Evolutionary conservation across 1,140 invertebrate genomes (phyloP), one percentile per base, ranked within the genome.

Genomic region (Eciton burchellii): DNA sequence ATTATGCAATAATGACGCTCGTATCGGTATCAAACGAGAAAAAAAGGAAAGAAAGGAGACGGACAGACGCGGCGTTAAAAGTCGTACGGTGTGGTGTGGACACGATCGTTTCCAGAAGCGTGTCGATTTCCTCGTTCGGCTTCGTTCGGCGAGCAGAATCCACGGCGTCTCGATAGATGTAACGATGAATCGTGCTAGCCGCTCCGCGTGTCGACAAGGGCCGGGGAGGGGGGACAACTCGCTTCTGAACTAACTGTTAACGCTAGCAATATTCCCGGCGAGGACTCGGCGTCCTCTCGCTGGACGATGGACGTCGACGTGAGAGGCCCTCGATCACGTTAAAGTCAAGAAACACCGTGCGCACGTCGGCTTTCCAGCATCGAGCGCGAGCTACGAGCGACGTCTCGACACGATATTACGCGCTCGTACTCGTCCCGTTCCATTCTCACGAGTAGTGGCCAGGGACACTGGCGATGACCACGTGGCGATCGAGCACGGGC

Each of bases 321-420:
- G 85, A 91, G 89, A 91, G 88, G 62, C 66, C 26, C 90, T 91
- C 89, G 83, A 91, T 91, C 90, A 91, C 86, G 87, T 90, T 90
- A 77, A 87, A 89, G 86, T 87, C 84, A 84, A 89, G 90, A 77
- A 84, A 89, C 82, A 76, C 62, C 57, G 77, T 77, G 71, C 82
- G 82, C 54, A 70, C 52, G 71, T 81, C 66, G 66, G 56, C 49
- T 86, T 47, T 35, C 47, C 12, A 74, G 60, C 60, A 79, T 84
- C 89, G 89, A 88, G 83, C 85, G 83, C 82, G 81, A 88, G 68
- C 29, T 21, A 73, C 24, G 60, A 66, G 66, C 45, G 24, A 45
- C 82, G 56, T 74, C 73, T 82, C 49, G 57, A 76, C 87, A 81
- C 87, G 89, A 90, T 90, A 88, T 81, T 63, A 26, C 35, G 45